Conservation (phyloP, 2,113 vertebrate species). For the Nycticorax nycticorax region DNA sequence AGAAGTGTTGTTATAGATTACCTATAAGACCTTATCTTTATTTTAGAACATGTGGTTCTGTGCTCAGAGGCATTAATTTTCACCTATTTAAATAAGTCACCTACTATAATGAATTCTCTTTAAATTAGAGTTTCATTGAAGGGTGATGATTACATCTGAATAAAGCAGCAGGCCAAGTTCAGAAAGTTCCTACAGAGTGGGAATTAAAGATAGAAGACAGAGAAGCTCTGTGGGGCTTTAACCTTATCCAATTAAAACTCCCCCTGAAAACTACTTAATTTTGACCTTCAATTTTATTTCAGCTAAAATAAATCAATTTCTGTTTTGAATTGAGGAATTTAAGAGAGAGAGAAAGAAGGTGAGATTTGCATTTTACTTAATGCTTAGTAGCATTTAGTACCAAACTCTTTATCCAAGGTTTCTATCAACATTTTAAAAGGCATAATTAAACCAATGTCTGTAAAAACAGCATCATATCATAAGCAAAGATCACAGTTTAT, state of each 20-base stretch:
- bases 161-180: constrained; percentile 57
- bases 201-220: constrained; percentile 58
- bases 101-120: constrained; percentile 46
- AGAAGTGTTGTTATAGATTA: not conserved
- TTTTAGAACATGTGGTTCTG: not conserved
- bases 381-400: not conserved
- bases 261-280: constrained; percentile 21
- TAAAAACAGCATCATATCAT: not conserved
- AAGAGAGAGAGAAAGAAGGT: not conserved
- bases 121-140: constrained; percentile 52
- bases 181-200: constrained; percentile 26
- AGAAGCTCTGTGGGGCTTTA: constrained; percentile 52
- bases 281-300: constrained; percentile 15
- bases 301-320: constrained; percentile 3
- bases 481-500: not conserved
- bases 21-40: not conserved
- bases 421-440: not conserved
- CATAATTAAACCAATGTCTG: not conserved
- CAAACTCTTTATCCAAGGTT: not conserved
- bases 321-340: not conserved
- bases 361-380: not conserved
- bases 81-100: constrained; percentile 45
- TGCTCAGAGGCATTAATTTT: constrained; percentile 9
- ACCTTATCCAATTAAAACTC: constrained; percentile 49
- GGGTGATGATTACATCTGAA: constrained; percentile 52